phyloP scores from a whole-genome alignment of 2,113 vertebrate genomes.

The Thalassarche chlororhynchos region DNA sequence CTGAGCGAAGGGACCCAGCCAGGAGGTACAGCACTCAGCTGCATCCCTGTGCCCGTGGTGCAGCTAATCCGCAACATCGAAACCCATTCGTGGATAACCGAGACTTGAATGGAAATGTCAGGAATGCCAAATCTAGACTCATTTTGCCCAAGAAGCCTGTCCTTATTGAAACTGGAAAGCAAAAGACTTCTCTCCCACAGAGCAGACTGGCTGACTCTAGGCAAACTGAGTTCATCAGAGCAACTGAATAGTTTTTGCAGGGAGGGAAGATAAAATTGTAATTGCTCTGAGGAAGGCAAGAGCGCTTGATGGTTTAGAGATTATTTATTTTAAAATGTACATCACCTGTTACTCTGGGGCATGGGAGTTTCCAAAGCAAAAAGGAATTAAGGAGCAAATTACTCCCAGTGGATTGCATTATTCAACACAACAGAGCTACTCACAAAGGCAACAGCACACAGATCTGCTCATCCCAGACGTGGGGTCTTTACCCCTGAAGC shows the following conservation, averaged over 20 bases:
- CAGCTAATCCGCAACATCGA: neutral
- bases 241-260: accelerated
- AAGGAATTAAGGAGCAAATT: neutral
- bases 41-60: accelerated
- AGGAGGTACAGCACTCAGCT: neutral
- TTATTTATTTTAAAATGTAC: neutral
- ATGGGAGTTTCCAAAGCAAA: neutral
- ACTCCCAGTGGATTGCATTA: neutral
- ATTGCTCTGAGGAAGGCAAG: neutral
- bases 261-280: neutral
- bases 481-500: neutral
- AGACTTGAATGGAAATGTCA: neutral
- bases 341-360: neutral
- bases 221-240: neutral
- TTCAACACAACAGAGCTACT: neutral
- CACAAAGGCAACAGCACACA: neutral
- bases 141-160: neutral
- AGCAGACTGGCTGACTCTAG: neutral
- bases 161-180: neutral
- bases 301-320: neutral
- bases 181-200: neutral
- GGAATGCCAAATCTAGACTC: neutral
- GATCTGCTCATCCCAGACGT: neutral
- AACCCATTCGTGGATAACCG: neutral
- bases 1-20: neutral